Percentiles rank a stretch among this genome's conserved stretches.
These are phyloP conservation scores for Planococcus citri DNA, from an alignment of 1,140 invertebrate genomes.

Conservation along the genomic window DNA sequence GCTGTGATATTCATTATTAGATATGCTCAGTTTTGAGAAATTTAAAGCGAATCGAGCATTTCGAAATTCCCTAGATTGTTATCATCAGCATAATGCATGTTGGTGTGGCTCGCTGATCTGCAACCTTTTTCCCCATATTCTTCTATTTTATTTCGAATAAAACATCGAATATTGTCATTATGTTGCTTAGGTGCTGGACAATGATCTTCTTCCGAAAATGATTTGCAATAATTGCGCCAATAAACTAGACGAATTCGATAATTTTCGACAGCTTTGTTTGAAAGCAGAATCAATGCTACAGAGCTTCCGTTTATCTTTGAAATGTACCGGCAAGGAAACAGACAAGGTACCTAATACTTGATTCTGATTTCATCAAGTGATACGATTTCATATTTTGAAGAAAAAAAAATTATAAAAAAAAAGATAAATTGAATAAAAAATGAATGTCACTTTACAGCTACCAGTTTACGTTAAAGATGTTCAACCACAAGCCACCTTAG, in stretches of 20 bases:
- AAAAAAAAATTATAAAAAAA: too few species aligned
- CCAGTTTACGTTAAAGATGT: neutral
- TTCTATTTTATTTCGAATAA: neutral
- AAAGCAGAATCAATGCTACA: constrained; percentile 53
- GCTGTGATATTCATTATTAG: too few species aligned
- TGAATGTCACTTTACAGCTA: neutral
- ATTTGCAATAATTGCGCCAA: constrained; percentile 49
- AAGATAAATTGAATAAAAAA: neutral
- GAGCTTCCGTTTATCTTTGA: constrained; percentile 47
- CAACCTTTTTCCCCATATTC: too few species aligned
- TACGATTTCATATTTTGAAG: neutral
- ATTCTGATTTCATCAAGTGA: neutral
- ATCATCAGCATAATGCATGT: too few species aligned
- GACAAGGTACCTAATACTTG: constrained; percentile 42
- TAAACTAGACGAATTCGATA: constrained; percentile 46
- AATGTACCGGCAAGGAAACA: constrained; percentile 46
- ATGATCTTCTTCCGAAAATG: constrained; percentile 54
- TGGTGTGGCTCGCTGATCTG: too few species aligned
- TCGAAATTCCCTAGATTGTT: too few species aligned
- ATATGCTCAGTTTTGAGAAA: too few species aligned
- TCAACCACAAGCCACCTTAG: neutral
- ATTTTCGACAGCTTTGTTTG: constrained; percentile 47
- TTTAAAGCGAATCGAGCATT: too few species aligned
- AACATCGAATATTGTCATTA: neutral
- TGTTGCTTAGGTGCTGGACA: constrained; percentile 44